Evolutionary conservation across 23 tunicate species (phyloP).

Genomic region (Ascidia mentula): DNA sequence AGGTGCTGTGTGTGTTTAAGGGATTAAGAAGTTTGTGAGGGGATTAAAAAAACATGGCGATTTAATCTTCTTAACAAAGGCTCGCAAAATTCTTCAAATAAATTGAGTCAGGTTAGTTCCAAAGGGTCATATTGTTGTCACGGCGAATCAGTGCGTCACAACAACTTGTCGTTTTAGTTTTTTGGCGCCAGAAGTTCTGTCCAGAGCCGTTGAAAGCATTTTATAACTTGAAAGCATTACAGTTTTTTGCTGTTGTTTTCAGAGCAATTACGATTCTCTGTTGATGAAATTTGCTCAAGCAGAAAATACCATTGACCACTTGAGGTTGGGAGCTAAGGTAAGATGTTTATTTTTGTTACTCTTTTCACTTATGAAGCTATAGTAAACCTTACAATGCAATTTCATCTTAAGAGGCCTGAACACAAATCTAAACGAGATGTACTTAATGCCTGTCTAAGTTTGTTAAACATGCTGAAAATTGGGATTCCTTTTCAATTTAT

Average conservation of each 20-base stretch:
- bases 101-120: not conserved
- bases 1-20: constrained; percentile 24
- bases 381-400: too few species aligned
- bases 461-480: too few species aligned
- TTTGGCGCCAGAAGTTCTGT: not conserved
- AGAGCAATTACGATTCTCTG: constrained; percentile 75
- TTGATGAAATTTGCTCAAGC: constrained; percentile 85
- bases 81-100: not conserved
- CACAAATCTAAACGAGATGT: too few species aligned
- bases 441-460: too few species aligned
- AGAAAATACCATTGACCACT: constrained; percentile 83
- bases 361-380: too few species aligned
- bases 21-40: constrained; percentile 22
- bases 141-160: not conserved
- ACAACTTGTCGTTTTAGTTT: not conserved
- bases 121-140: not conserved
- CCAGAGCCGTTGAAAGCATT: not conserved
- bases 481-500: too few species aligned
- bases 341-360: too few species aligned
- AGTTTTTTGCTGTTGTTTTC: not conserved
- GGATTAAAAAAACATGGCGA: constrained; percentile 30
- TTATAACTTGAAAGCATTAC: not conserved
- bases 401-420: too few species aligned
- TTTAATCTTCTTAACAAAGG: not conserved
- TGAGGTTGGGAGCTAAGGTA: constrained; percentile 86